Percentiles rank a stretch among this genome's conserved stretches.
phyloP scores from a whole-genome alignment of 2,797 vertebrate genomes.

The Eurystomus glaucurus region DNA sequence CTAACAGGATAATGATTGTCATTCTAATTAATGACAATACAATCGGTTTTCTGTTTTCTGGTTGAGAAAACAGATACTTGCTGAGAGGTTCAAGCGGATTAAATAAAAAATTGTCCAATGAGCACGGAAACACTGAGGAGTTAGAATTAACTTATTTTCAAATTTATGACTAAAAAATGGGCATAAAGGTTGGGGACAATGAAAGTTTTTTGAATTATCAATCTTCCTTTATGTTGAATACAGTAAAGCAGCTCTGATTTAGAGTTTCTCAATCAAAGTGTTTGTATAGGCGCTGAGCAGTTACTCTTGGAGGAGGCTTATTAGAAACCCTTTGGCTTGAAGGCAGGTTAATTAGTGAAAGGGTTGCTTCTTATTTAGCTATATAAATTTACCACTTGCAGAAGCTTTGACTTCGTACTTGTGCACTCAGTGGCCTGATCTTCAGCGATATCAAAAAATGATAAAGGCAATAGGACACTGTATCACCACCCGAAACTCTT shows the following conservation, averaged over 20 bases:
- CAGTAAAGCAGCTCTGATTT: not conserved
- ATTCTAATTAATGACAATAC: not conserved
- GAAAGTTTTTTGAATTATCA: accelerated
- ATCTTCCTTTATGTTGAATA: not conserved
- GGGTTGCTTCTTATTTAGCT: not conserved
- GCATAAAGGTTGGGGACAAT: not conserved
- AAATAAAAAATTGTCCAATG: not conserved
- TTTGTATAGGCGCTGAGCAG: not conserved
- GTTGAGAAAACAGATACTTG: not conserved
- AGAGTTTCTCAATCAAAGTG: not conserved
- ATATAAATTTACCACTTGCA: not conserved
- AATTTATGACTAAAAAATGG: not conserved
- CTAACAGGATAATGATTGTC: not conserved
- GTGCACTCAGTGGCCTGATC: not conserved
- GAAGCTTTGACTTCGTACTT: not conserved
- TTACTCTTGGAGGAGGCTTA: not conserved
- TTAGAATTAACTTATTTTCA: not conserved
- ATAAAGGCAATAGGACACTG: not conserved
- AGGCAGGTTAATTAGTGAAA: not conserved
- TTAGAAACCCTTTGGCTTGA: not conserved
- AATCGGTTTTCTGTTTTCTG: slow-evolving; percentile 16
- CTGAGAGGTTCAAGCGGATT: not conserved
- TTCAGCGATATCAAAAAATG: not conserved
- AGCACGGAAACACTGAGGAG: not conserved
- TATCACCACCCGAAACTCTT: not conserved